phyloP scores from a whole-genome alignment of 2,888 invertebrate species.

The Caenorhabditis imperialis region DNA sequence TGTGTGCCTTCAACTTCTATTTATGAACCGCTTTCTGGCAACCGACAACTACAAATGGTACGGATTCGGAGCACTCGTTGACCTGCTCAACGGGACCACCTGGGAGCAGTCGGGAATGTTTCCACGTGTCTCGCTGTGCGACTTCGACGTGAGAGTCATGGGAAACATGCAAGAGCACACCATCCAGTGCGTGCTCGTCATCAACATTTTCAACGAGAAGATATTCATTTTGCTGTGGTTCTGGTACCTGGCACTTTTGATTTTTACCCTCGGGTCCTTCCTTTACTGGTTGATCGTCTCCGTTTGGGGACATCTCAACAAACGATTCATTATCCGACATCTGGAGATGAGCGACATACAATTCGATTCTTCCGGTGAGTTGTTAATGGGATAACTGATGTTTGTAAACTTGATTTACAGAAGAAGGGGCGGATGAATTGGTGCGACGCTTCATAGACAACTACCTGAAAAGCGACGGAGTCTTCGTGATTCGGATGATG shows the following conservation, averaged over 20 bases:
- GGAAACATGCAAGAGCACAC: conserved; percentile 77
- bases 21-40: conserved; percentile 77
- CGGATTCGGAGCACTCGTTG: conserved; percentile 75
- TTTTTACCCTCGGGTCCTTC: conserved; percentile 74
- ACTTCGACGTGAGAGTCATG: conserved; percentile 78
- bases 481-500: conserved; percentile 78
- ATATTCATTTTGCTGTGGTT: conserved; percentile 78
- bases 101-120: conserved; percentile 77
- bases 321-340: conserved; percentile 74
- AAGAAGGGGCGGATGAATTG: conserved; percentile 61
- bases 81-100: conserved; percentile 74
- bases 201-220: conserved; percentile 78
- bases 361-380: conserved; percentile 71
- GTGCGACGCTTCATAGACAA: conserved; percentile 71
- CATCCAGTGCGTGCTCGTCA: conserved; percentile 78
- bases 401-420: conserved; percentile 5
- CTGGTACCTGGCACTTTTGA: conserved; percentile 73
- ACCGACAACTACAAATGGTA: conserved; percentile 74
- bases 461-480: conserved; percentile 76
- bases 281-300: conserved; percentile 74
- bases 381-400: too few relatives aligned
- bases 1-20: conserved; percentile 72
- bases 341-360: conserved; percentile 77
- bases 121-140: conserved; percentile 75
- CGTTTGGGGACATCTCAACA: conserved; percentile 65